Evolutionary conservation across 2,797 vertebrate genomes (phyloP).

Genomic region (Gadopsis bispinosus): DNA sequence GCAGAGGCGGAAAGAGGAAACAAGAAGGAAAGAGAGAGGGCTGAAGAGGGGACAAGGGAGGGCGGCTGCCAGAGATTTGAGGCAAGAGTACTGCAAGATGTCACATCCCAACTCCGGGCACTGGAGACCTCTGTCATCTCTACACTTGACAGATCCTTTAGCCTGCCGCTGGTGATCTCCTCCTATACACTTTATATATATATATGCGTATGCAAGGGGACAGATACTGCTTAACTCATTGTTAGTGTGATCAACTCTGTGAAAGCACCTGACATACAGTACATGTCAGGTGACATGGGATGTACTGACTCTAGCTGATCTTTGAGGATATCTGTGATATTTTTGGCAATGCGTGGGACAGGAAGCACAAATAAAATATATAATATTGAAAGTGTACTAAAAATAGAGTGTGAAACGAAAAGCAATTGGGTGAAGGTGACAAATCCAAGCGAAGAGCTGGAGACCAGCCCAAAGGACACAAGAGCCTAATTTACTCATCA

Average conservation of each 20-base stretch:
- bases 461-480: constrained; percentile 16
- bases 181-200: constrained; percentile 78
- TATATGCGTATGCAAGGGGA: too few species aligned
- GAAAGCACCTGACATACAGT: constrained; percentile 7
- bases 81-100: constrained; percentile 62
- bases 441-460: constrained; percentile 17
- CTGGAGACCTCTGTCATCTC: constrained; percentile 70
- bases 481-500: constrained; percentile 28
- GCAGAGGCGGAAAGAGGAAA: constrained; percentile 5
- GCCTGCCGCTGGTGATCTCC: constrained; percentile 61
- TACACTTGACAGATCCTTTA: constrained; percentile 70
- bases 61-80: constrained; percentile 48
- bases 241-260: constrained; percentile 38
- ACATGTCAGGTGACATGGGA: constrained; percentile 8
- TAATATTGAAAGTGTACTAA: constrained; percentile 46
- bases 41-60: constrained; percentile 9
- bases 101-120: constrained; percentile 73
- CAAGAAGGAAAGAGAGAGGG: neutral
- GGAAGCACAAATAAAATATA: constrained; percentile 32
- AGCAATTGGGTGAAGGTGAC: constrained; percentile 31
- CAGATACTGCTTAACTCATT: constrained; percentile 40
- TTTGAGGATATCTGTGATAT: constrained; percentile 20
- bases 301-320: constrained; percentile 4
- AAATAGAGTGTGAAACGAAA: constrained; percentile 40
- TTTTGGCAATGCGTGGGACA: neutral